Percentiles rank a stretch among this genome's conserved stretches.
These are phyloP conservation scores for Acronicta aceris DNA, from an alignment of 2,888 invertebrate species.

Conservation along the genomic window DNA sequence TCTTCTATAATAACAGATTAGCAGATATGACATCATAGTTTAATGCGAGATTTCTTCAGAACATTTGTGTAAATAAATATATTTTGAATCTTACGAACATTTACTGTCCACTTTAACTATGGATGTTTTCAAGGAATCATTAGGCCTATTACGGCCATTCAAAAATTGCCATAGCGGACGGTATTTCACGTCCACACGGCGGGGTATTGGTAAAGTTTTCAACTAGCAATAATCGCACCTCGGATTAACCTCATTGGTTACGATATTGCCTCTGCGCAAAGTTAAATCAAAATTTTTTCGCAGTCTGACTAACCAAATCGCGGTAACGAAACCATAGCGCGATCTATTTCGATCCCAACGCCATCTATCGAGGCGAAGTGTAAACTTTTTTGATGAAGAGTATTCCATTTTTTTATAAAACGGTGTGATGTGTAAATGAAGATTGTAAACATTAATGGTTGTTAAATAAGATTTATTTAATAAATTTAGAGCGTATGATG, in stretches of 20 bases:
- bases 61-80: no score
- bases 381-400: constrained; percentile 16
- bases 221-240: constrained; percentile 97
- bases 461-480: no score
- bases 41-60: no score
- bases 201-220: constrained; percentile 94
- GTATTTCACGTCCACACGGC: constrained; percentile 86
- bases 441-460: no score
- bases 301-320: neutral
- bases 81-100: no score
- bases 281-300: constrained; percentile 80
- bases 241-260: constrained; percentile 97
- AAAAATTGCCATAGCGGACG: constrained; percentile 87
- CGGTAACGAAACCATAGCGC: constrained; percentile 65
- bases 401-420: neutral
- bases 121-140: constrained; percentile 14
- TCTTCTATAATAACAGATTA: no score
- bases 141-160: constrained; percentile 76
- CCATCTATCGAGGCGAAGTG: constrained; percentile 68
- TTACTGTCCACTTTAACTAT: no score
- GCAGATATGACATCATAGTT: no score
- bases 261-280: constrained; percentile 98
- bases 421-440: no score
- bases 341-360: constrained; percentile 63
- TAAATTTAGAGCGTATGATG: no score